Base-by-base conservation (phyloP, 2,888 invertebrate species). In the Drosophila affinis region DNA sequence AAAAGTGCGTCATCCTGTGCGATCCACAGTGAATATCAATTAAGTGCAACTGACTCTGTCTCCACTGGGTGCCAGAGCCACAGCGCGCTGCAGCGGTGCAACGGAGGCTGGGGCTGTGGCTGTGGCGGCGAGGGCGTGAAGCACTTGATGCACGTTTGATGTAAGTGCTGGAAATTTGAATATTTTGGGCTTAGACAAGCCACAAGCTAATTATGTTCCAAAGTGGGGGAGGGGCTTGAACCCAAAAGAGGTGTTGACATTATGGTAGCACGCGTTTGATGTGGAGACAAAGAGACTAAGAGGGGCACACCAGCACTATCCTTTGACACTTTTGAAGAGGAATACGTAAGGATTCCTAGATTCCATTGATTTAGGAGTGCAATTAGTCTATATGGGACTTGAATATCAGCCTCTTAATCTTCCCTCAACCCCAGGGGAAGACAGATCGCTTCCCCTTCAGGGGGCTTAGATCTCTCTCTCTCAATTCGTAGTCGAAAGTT, bases 1-100 rank as follows among this genome's bases (percentile, higher is more conserved):
- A 61, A 72, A 80, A 80, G 72, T 88, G 88, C 88, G 88, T 88
- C 82, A 79, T 73, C 65, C 70, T 48, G 61, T 29, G 68, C 56
- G 34, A 39, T 54, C 52, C 39, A 71, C 56, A 75, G 72, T 67
- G 67, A 58, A 74, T 54, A 72, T 69, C 74, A 49, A 62, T 73
- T 72, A 72, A 62, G 63, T 72, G 53, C 48, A 62, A 69, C 44
- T n/a, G 53, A 18, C 72, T 68, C 44, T 18, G 53, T n/a, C 73
- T 72, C 53, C 1, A 3, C 3, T 7, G 49, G 27, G 18, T 57
- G 39, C 39, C 44, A 55, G 44, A 56, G 54, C 24, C 21, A 21
- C 21, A 21, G 18, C 18, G n/a, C 18, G 2, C 18, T 2, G 18
- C 18, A 49, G 47, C 24, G 5, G 48, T 32, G 29, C 71, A 56